Evolutionary conservation across 2,797 vertebrate species (phyloP).

Genomic region (Macropus fuliginosus): DNA sequence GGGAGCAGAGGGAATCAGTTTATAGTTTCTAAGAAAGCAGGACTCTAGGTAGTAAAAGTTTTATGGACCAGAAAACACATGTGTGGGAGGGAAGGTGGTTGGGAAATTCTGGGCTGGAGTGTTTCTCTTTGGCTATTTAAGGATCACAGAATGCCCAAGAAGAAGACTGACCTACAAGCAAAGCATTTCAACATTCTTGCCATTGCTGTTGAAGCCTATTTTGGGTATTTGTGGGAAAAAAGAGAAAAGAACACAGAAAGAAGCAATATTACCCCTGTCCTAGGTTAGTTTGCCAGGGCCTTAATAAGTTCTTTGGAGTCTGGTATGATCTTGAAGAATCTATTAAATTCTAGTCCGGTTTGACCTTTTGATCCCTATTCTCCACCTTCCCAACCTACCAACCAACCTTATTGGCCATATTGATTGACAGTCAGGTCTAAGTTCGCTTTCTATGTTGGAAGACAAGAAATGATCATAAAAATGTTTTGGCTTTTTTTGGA

Average conservation of each 20-base stretch:
- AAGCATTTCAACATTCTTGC: background rate
- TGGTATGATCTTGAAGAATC: background rate
- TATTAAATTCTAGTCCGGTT: slow-evolving; percentile 30
- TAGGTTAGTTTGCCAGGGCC: background rate
- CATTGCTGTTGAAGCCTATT: background rate
- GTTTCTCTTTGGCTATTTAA: background rate
- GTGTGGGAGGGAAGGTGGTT: background rate
- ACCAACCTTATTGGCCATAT: background rate
- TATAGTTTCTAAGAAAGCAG: background rate
- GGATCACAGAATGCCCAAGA: background rate
- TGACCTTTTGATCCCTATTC: slow-evolving; percentile 4
- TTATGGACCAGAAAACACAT: background rate
- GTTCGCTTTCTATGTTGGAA: background rate
- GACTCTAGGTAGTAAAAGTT: background rate
- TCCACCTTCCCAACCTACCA: background rate
- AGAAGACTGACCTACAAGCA: background rate
- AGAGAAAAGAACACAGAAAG: background rate
- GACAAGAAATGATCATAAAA: background rate
- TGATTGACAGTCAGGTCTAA: background rate
- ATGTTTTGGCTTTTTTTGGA: background rate
- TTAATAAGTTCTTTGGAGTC: background rate
- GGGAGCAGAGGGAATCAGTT: background rate
- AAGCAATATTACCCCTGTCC: background rate
- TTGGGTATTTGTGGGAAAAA: background rate
- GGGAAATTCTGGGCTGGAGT: background rate